Percentiles rank a stretch among this genome's conserved stretches.
phyloP scores from a whole-genome alignment of 2,113 vertebrate species.

The Probosciger aterrimus region DNA sequence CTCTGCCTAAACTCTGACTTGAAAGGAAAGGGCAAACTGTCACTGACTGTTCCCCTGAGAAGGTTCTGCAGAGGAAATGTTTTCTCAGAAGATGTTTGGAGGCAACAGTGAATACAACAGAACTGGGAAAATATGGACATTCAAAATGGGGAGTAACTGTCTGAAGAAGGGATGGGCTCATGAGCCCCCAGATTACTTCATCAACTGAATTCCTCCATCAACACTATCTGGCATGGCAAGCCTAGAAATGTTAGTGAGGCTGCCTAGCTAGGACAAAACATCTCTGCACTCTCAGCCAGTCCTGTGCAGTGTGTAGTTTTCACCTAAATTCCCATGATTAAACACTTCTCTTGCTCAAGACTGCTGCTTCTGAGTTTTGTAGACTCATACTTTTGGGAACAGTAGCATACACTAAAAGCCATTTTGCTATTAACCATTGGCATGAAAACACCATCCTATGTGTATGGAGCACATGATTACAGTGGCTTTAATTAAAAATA shows the following conservation, averaged over 20 bases:
- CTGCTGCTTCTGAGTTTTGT: background rate
- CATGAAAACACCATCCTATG: background rate
- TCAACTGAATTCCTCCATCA: background rate
- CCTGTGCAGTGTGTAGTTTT: background rate
- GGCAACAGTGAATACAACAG: background rate
- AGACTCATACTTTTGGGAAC: background rate
- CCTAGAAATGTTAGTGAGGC: background rate
- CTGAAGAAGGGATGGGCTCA: background rate
- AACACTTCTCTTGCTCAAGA: background rate
- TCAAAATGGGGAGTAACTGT: background rate
- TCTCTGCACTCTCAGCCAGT: background rate
- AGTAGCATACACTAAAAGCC: background rate
- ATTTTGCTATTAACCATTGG: background rate
- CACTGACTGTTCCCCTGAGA: background rate
- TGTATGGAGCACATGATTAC: background rate
- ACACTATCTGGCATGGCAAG: background rate
- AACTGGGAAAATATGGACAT: background rate
- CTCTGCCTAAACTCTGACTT: background rate
- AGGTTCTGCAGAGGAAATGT: background rate
- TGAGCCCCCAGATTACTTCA: background rate
- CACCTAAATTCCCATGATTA: background rate
- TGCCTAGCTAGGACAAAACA: background rate
- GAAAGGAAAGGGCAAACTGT: background rate
- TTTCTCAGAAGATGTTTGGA: background rate
- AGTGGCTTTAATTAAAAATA: constrained; percentile 49